Conservation (phyloP, 2,113 vertebrate genomes). For the Larimichthys polyactis region DNA sequence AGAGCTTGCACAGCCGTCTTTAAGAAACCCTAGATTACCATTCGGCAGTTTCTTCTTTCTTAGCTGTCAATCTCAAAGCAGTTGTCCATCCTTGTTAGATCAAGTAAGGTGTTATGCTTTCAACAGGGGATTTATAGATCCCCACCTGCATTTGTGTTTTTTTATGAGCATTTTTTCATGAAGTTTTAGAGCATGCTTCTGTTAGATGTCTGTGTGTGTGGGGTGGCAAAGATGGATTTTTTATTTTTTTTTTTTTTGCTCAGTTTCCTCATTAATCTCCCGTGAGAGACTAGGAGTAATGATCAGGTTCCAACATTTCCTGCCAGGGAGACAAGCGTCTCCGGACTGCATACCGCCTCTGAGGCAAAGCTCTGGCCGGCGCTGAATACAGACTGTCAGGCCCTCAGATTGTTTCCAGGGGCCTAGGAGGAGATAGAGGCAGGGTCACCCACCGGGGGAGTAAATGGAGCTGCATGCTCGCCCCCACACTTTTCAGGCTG, state of each 20-base stretch:
- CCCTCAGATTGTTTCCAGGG: slow-evolving; percentile 84
- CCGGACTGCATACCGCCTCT: slow-evolving; percentile 79
- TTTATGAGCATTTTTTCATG: slow-evolving; percentile 51
- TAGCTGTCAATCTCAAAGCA: slow-evolving; percentile 68
- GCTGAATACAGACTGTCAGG: slow-evolving; percentile 79
- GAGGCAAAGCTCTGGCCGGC: slow-evolving; percentile 75
- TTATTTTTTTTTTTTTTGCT: slow-evolving; percentile 47
- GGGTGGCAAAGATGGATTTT: slow-evolving; percentile 65
- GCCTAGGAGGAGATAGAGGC: slow-evolving; percentile 80
- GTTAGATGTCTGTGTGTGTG: slow-evolving; percentile 57
- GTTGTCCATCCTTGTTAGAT: slow-evolving; percentile 58
- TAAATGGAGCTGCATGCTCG: slow-evolving; percentile 71
- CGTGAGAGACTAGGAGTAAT: slow-evolving; percentile 77
- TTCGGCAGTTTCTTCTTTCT: slow-evolving; percentile 64
- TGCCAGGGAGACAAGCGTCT: slow-evolving; percentile 83
- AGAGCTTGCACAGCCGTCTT: slow-evolving; percentile 73
- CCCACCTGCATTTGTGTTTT: slow-evolving; percentile 56
- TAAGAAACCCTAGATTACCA: slow-evolving; percentile 72
- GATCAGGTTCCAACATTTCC: slow-evolving; percentile 86
- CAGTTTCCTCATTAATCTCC: slow-evolving; percentile 82
- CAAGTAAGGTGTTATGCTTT: slow-evolving; percentile 38
- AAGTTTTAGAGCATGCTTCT: slow-evolving; percentile 42
- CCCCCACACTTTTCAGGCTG: slow-evolving; percentile 75
- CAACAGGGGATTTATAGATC: slow-evolving; percentile 34
- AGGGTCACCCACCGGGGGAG: slow-evolving; percentile 77